These are phyloP conservation scores for Melanotaenia boesemani DNA, from an alignment of 2,797 vertebrate species.

Conservation along the genomic window DNA sequence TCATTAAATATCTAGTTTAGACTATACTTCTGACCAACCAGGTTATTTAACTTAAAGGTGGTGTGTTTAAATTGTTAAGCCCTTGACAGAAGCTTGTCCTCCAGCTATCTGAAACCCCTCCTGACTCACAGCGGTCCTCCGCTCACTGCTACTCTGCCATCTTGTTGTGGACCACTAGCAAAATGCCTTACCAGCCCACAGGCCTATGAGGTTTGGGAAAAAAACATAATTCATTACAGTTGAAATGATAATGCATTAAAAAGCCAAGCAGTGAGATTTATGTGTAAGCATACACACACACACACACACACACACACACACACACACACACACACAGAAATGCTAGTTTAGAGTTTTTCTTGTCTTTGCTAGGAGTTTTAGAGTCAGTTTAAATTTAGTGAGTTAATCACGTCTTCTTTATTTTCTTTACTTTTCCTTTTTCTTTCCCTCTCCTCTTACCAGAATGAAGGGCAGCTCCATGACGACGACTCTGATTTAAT, in stretches of 20 bases:
- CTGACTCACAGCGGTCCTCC: slow-evolving; percentile 95
- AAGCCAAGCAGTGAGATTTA: background rate
- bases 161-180: slow-evolving; percentile 92
- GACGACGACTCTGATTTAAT: slow-evolving; percentile 94
- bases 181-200: slow-evolving; percentile 93
- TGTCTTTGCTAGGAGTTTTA: too few relatives aligned
- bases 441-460: background rate
- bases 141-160: slow-evolving; percentile 90
- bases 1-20: background rate
- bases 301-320: too few relatives aligned
- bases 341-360: too few relatives aligned
- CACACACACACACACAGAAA: too few relatives aligned
- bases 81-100: slow-evolving; percentile 67
- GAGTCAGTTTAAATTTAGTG: too few relatives aligned
- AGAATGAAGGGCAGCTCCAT: slow-evolving; percentile 92
- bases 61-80: slow-evolving; percentile 1
- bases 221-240: background rate
- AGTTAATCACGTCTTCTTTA: too few relatives aligned
- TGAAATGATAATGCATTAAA: background rate
- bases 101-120: slow-evolving; percentile 95
- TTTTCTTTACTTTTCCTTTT: too few relatives aligned
- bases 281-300: too few relatives aligned
- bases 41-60: background rate
- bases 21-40: background rate
- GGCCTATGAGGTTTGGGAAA: slow-evolving; percentile 88